phyloP scores from a whole-genome alignment of 2,888 invertebrate genomes.

The Megamerina dolium region DNA sequence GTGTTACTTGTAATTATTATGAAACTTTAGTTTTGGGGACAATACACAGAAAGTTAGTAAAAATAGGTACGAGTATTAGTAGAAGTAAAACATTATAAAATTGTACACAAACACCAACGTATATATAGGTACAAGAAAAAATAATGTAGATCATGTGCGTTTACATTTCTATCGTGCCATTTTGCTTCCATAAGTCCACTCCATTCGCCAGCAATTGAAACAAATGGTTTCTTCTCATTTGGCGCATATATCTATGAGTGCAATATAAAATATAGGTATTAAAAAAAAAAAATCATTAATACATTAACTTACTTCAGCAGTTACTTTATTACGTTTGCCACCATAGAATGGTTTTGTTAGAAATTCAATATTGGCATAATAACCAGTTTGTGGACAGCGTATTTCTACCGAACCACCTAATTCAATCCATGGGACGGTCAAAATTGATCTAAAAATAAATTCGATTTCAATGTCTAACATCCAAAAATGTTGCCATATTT shows the following conservation, averaged over 20 bases:
- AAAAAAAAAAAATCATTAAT: neutral
- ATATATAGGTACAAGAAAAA: too few species aligned
- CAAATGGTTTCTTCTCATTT: slow-evolving; percentile 82
- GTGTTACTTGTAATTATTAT: too few species aligned
- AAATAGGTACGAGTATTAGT: too few species aligned
- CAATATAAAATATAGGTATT: too few species aligned
- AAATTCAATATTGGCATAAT: slow-evolving; percentile 89
- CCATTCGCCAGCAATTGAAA: slow-evolving; percentile 92
- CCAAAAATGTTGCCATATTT: neutral
- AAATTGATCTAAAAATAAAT: slow-evolving; percentile 68
- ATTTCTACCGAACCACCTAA: slow-evolving; percentile 89
- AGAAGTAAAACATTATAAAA: too few species aligned
- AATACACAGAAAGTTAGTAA: too few species aligned
- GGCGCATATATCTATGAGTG: slow-evolving; percentile 56
- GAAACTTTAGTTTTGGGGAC: too few species aligned
- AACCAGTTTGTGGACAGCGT: slow-evolving; percentile 89
- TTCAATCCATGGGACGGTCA: slow-evolving; percentile 98
- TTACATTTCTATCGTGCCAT: slow-evolving; percentile 61
- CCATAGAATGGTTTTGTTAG: slow-evolving; percentile 97
- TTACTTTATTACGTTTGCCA: slow-evolving; percentile 85
- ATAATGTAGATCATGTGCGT: too few species aligned
- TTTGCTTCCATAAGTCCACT: slow-evolving; percentile 92
- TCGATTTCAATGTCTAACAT: neutral
- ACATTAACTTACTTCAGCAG: slow-evolving; percentile 62
- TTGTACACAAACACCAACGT: too few species aligned